Conservation (phyloP, 2,113 vertebrate genomes). For the Myanophis thanlyinensis region DNA sequence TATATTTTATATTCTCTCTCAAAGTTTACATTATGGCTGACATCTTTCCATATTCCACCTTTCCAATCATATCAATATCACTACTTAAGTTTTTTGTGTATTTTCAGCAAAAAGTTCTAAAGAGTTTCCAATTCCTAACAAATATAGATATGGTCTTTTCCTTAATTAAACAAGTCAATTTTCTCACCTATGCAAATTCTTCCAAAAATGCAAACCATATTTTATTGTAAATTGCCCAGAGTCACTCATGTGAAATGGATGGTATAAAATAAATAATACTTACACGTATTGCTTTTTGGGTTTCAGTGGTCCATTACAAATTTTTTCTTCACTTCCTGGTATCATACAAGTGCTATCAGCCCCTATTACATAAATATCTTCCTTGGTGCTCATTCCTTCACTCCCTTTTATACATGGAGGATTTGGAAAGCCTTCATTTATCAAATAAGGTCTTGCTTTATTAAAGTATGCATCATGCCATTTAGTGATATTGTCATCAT, state of each 20-base stretch:
- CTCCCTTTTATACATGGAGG: slow-evolving; percentile 74
- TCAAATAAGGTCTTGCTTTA: slow-evolving; percentile 86
- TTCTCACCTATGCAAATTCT: background rate
- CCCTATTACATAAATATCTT: slow-evolving; percentile 86
- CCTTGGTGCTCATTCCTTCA: slow-evolving; percentile 58
- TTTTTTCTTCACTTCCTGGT: slow-evolving; percentile 73
- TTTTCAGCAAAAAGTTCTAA: background rate
- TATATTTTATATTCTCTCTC: background rate
- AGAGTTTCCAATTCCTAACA: background rate
- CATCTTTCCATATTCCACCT: background rate
- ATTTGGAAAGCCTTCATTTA: slow-evolving; percentile 89
- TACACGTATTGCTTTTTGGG: slow-evolving; percentile 89
- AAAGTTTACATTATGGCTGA: background rate
- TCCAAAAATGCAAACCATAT: background rate
- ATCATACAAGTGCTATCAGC: slow-evolving; percentile 77
- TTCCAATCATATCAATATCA: background rate
- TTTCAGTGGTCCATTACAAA: slow-evolving; percentile 96
- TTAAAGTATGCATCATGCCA: slow-evolving; percentile 88
- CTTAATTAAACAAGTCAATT: background rate
- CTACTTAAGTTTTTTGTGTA: background rate
- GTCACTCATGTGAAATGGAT: background rate
- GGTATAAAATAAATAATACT: slow-evolving; percentile 60
- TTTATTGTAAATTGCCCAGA: background rate
- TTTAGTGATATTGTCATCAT: slow-evolving; percentile 85
- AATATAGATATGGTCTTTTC: background rate